Conservation (phyloP, 2,113 vertebrate species). For the Sebastes fasciatus region DNA sequence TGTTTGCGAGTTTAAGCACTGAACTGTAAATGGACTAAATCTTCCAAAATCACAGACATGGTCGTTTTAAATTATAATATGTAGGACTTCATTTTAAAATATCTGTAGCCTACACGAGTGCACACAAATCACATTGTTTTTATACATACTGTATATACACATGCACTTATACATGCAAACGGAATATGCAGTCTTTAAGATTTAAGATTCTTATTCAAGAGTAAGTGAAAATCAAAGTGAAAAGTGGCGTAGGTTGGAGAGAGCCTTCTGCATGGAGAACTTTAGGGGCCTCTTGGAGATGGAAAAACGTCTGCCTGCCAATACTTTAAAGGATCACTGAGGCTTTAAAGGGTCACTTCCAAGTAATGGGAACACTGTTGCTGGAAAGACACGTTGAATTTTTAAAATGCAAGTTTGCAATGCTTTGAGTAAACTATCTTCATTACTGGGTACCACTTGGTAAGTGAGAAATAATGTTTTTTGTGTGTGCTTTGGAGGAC, state of each 20-base stretch:
- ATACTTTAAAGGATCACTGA: slow-evolving; percentile 28
- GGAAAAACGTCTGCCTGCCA: slow-evolving; percentile 50
- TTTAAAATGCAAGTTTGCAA: not conserved
- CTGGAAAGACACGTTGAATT: slow-evolving; percentile 17
- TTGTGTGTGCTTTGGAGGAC: not conserved
- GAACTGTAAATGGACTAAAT: not conserved
- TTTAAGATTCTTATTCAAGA: not conserved
- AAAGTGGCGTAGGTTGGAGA: not conserved
- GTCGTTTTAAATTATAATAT: not conserved
- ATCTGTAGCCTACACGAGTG: not conserved
- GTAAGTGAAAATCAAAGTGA: slow-evolving; percentile 2
- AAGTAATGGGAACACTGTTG: slow-evolving; percentile 8
- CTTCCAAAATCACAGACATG: not conserved
- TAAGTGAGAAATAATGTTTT: not conserved
- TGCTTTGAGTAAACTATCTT: not conserved
- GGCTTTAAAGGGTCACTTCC: slow-evolving; percentile 17
- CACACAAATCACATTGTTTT: not conserved
- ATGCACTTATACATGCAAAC: not conserved
- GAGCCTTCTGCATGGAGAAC: slow-evolving; percentile 24
- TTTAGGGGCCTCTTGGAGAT: slow-evolving; percentile 40
- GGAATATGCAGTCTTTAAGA: not conserved
- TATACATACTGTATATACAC: not conserved
- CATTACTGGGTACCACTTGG: not conserved
- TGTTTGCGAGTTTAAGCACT: not conserved
- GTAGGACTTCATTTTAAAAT: not conserved